A percentile compares a stretch with the other conserved stretches of the same genome.
phyloP scores from a whole-genome alignment of 2,888 invertebrate genomes.

The Pyralis farinalis region DNA sequence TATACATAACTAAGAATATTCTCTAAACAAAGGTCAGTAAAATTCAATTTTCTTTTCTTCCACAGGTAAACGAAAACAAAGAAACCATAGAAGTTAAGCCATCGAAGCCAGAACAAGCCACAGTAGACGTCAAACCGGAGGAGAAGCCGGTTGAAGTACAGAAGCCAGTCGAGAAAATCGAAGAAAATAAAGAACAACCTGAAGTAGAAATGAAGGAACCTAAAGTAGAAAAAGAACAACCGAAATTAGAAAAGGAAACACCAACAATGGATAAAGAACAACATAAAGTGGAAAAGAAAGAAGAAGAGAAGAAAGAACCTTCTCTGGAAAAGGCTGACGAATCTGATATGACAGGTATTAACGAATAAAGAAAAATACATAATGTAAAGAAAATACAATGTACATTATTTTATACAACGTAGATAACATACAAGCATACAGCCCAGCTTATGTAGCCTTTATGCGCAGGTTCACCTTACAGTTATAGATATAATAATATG shows the following conservation, averaged over 20 bases:
- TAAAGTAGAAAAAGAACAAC: slow-evolving; percentile 24
- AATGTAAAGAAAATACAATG: too few species aligned
- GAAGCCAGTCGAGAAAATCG: slow-evolving; percentile 17
- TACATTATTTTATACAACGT: too few species aligned
- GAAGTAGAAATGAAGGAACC: slow-evolving; percentile 22
- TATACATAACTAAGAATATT: too few species aligned
- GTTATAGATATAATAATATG: too few species aligned
- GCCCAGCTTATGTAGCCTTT: too few species aligned
- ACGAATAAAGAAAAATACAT: too few species aligned
- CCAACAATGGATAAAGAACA: slow-evolving; percentile 20
- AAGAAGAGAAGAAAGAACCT: slow-evolving; percentile 62
- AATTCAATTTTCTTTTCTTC: too few species aligned
- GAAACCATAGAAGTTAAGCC: slow-evolving; percentile 42
- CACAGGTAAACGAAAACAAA: slow-evolving; percentile 58
- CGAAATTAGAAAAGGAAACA: slow-evolving; percentile 30
- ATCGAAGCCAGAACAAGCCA: slow-evolving; percentile 41
- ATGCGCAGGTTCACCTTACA: too few species aligned
- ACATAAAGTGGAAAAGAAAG: slow-evolving; percentile 21
- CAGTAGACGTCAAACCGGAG: slow-evolving; percentile 14
- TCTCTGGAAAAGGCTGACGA: slow-evolving; percentile 71
- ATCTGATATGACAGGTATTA: slow-evolving; percentile 81
- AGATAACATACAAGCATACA: too few species aligned
- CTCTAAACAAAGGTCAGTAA: too few species aligned
- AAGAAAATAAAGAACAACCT: slow-evolving; percentile 23
- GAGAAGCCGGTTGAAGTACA: slow-evolving; percentile 18